These are phyloP conservation scores for Amphipoea lucens DNA, from an alignment of 2,888 invertebrate species.

Conservation along the genomic window DNA sequence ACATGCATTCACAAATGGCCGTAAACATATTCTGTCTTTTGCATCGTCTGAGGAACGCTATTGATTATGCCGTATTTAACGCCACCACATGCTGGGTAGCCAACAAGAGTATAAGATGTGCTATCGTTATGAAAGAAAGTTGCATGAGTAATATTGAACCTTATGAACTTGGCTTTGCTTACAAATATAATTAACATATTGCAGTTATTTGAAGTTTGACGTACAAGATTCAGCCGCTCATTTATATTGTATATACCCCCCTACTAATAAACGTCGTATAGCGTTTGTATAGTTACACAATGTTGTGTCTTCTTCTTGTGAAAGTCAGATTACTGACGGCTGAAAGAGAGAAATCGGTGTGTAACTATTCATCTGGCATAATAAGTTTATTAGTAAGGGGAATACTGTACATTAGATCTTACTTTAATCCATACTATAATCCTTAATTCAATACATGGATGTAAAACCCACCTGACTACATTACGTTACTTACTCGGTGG, in stretches of 20 bases:
- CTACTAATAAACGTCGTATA: too few species aligned
- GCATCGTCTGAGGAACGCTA: neutral
- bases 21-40: conserved; percentile 10
- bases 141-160: neutral
- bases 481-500: conserved; percentile 12
- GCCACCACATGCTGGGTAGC: neutral
- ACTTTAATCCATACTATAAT: neutral
- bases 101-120: too few species aligned
- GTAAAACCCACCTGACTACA: neutral
- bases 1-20: conserved; percentile 12
- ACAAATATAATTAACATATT: neutral
- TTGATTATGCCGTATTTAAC: neutral
- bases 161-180: neutral
- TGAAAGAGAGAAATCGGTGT: too few species aligned
- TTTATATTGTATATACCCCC: neutral
- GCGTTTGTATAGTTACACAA: too few species aligned
- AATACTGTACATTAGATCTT: too few species aligned
- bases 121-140: neutral
- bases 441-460: neutral
- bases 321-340: too few species aligned
- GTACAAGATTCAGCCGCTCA: neutral
- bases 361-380: too few species aligned
- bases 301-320: too few species aligned
- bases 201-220: neutral
- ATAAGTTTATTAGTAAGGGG: too few species aligned